A percentile compares a stretch with the other conserved stretches of the same genome.
Conservation (phyloP, 2,113 vertebrate genomes). For the Protobothrops mucrosquamatus region DNA sequence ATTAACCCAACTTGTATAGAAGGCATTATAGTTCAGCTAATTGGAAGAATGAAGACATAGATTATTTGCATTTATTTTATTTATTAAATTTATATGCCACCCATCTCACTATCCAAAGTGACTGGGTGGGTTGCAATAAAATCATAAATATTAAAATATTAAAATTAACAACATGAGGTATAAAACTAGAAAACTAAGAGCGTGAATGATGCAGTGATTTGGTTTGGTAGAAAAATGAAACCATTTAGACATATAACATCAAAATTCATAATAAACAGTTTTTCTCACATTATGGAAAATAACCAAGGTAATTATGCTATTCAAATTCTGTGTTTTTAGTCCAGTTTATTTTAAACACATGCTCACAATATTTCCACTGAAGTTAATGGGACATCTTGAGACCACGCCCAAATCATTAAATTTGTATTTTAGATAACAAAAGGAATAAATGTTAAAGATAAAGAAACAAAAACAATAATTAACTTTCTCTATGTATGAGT, state of each 20-base stretch:
- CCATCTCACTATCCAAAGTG: not conserved
- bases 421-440: not conserved
- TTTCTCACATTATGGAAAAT: not conserved
- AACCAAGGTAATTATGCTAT: not conserved
- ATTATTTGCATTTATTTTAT: not conserved
- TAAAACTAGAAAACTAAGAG: not conserved
- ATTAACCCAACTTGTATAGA: not conserved
- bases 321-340: not conserved
- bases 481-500: not conserved
- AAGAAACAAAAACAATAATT: not conserved
- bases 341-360: not conserved
- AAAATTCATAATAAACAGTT: not conserved
- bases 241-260: not conserved
- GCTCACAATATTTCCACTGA: not conserved
- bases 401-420: not conserved
- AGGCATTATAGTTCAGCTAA: not conserved
- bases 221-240: not conserved
- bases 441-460: not conserved
- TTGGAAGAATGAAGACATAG: not conserved
- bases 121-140: not conserved
- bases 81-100: not conserved
- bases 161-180: not conserved
- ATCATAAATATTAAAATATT: not conserved
- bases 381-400: not conserved
- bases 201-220: not conserved